A percentile compares a stretch with the other conserved stretches of the same genome.
Evolutionary conservation across 2,888 invertebrate species (phyloP).

Genomic region (Hypselothyrea guttata): DNA sequence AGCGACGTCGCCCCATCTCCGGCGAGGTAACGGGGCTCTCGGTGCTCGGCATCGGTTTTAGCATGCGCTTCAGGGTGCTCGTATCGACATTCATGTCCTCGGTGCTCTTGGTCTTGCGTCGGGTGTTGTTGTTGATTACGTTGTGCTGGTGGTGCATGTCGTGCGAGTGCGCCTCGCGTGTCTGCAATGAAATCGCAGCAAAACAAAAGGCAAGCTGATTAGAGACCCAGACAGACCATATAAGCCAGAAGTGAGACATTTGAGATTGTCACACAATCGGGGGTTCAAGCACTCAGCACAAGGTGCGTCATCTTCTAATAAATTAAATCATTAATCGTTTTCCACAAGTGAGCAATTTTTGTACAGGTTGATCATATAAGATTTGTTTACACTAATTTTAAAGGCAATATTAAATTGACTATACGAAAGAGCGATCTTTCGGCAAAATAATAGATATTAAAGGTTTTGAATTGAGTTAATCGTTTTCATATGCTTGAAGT

Average conservation of each 20-base stretch:
- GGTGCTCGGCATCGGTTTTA: conserved; percentile 95
- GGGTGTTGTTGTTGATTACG: conserved; percentile 89
- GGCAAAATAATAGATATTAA: no score
- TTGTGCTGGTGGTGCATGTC: conserved; percentile 86
- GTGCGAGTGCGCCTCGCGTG: conserved; percentile 88
- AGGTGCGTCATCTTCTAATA: no score
- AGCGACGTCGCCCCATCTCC: conserved; percentile 92
- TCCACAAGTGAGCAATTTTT: no score
- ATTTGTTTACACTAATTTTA: no score
- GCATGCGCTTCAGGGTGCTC: conserved; percentile 94
- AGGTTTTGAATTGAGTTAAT: no score
- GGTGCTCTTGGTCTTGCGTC: conserved; percentile 94
- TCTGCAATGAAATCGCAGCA: conserved; percentile 57
- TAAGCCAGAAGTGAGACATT: not conserved
- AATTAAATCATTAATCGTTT: no score
- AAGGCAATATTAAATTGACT: no score
- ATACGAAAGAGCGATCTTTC: no score
- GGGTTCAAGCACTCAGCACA: no score
- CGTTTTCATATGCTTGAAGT: no score
- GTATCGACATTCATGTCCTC: conserved; percentile 90
- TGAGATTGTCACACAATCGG: conserved; percentile 3
- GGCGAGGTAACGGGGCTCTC: conserved; percentile 95
- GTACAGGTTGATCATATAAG: no score
- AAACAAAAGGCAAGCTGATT: conserved; percentile 2
- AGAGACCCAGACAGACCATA: conserved; percentile 6